phyloP scores from a whole-genome alignment of 1,140 invertebrate genomes.

The Steinernema khuongi region DNA sequence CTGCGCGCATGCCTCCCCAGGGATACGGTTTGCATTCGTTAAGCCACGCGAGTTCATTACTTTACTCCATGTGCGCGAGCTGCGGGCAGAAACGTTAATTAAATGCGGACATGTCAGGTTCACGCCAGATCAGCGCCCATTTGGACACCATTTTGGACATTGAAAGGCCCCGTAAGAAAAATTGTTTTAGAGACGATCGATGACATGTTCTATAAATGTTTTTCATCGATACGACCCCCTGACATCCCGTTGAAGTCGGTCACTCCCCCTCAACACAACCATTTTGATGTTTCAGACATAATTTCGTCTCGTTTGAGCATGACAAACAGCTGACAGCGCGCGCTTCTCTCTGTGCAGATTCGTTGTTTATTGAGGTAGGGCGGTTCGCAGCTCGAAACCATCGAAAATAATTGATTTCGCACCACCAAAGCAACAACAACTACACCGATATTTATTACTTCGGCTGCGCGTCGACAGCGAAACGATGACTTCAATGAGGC shows the following conservation, averaged over 20 bases:
- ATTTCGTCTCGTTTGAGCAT: not conserved
- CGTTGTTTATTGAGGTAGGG: not conserved
- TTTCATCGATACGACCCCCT: not conserved
- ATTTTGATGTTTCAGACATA: not conserved
- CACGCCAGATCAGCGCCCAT: not conserved
- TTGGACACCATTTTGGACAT: not conserved
- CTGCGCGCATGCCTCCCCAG: not conserved
- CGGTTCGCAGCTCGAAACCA: not conserved
- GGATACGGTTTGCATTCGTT: not conserved
- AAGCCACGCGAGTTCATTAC: not conserved
- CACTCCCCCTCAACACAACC: not conserved
- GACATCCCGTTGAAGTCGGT: not conserved
- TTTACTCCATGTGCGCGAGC: not conserved
- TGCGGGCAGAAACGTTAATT: not conserved
- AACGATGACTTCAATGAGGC: too few species aligned
- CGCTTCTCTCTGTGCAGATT: not conserved
- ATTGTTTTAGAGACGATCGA: conserved; percentile 2
- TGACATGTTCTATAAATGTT: not conserved
- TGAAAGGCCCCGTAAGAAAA: not conserved
- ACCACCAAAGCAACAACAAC: not conserved
- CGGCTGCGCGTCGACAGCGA: too few species aligned
- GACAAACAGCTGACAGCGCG: not conserved
- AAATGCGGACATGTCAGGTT: not conserved
- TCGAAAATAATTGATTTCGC: not conserved
- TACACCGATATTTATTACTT: conserved; percentile 1